A percentile compares a stretch with the other conserved stretches of the same genome.
phyloP scores from a whole-genome alignment of 1,140 invertebrate species.

The Metopolophium dirhodum region DNA sequence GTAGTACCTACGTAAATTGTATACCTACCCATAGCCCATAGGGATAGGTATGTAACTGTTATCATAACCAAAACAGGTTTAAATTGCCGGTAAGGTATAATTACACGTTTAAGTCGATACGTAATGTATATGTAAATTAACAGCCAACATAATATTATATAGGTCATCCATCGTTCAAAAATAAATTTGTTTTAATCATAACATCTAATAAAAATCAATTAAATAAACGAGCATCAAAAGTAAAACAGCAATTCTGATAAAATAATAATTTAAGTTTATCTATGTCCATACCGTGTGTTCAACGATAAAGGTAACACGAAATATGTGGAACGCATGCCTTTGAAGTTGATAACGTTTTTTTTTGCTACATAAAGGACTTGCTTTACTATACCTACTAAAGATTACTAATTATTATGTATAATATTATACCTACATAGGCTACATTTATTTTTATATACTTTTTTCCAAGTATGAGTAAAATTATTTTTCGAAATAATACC shows the following conservation, averaged over 20 bases:
- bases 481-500: too few species aligned
- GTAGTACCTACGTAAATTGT: not conserved
- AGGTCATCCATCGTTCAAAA: not conserved
- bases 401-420: too few species aligned
- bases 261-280: not conserved
- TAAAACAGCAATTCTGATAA: not conserved
- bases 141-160: not conserved
- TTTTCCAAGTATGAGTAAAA: too few species aligned
- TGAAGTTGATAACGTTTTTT: not conserved
- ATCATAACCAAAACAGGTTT: slow-evolving; percentile 21
- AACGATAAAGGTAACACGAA: not conserved
- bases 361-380: not conserved
- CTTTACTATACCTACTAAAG: too few species aligned
- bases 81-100: not conserved
- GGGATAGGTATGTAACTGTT: not conserved
- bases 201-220: not conserved
- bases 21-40: not conserved
- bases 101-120: not conserved
- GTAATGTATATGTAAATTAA: slow-evolving; percentile 19
- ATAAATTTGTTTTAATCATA: not conserved
- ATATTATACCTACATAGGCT: too few species aligned
- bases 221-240: not conserved
- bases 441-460: too few species aligned
- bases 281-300: not conserved
- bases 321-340: not conserved